These are phyloP conservation scores for Rhizoglyphus robini DNA, from an alignment of 1,140 invertebrate species.

Conservation along the genomic window DNA sequence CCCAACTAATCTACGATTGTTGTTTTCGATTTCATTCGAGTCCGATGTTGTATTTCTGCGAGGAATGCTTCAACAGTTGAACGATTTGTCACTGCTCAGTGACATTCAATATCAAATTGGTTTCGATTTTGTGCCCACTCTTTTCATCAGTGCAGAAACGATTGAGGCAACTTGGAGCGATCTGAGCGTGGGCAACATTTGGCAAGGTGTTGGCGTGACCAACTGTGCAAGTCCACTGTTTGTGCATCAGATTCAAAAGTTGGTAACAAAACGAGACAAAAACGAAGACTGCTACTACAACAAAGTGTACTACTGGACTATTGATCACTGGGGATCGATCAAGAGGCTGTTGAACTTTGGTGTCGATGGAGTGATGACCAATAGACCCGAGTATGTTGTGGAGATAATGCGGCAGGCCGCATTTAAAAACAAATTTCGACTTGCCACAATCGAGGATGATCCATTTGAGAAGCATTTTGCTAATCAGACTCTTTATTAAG, in stretches of 20 bases:
- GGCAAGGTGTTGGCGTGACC: constrained; percentile 28
- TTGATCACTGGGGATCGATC: constrained; percentile 22
- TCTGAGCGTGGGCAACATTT: constrained; percentile 17
- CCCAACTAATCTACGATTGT: constrained; percentile 17
- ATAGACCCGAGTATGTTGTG: constrained; percentile 21
- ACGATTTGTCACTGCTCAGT: no score
- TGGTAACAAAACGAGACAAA: constrained; percentile 4
- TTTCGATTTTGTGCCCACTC: no score
- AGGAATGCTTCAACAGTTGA: constrained; percentile 7
- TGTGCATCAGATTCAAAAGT: not conserved
- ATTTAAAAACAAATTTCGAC: constrained; percentile 6
- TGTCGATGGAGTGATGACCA: constrained; percentile 26
- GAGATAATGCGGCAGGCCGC: constrained; percentile 20
- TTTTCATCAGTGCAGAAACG: no score
- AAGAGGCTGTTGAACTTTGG: constrained; percentile 15
- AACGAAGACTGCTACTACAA: not conserved
- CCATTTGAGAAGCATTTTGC: no score
- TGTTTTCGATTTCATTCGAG: constrained; percentile 18
- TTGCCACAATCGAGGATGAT: constrained; percentile 24
- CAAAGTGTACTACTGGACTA: constrained; percentile 28
- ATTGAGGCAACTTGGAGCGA: constrained; percentile 19
- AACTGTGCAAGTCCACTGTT: constrained; percentile 25
- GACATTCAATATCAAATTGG: no score
- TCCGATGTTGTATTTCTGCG: constrained; percentile 15
- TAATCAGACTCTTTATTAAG: no score